Evolutionary conservation across 64 coral and sea anemone genomes (phyloP).

Genomic region (Acropora tenuis): DNA sequence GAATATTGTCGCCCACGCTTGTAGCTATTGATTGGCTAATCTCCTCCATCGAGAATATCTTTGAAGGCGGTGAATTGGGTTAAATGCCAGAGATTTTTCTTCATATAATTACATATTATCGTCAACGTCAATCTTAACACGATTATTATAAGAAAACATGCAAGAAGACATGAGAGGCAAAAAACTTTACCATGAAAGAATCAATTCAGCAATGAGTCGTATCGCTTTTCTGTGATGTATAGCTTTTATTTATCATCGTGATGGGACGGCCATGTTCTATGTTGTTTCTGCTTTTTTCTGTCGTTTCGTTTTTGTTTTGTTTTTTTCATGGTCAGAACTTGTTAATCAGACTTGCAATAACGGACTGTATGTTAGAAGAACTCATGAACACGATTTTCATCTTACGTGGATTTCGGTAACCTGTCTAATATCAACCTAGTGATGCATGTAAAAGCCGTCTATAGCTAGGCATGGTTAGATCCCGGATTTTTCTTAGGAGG

Average conservation of each 20-base stretch:
- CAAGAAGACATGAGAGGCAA: not conserved
- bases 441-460: too few species aligned
- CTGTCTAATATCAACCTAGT: too few species aligned
- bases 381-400: not conserved
- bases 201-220: not conserved
- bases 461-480: too few species aligned
- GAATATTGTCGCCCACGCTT: not conserved
- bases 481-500: too few species aligned
- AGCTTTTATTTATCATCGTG: conserved; percentile 12
- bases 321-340: not conserved
- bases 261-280: too few species aligned
- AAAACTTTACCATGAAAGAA: not conserved
- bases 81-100: conserved; percentile 9
- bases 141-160: not conserved
- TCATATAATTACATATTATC: not conserved
- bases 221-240: conserved; percentile 17
- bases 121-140: not conserved
- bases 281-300: too few species aligned
- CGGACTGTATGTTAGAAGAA: not conserved
- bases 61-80: not conserved
- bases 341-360: too few species aligned
- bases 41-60: not conserved
- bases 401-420: too few species aligned
- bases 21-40: not conserved
- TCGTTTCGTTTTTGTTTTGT: not conserved